A percentile compares a stretch with the other conserved stretches of the same genome.
These are phyloP conservation scores for Echinops telfairi DNA, from an alignment of 2,113 vertebrate species.

Conservation along the genomic window DNA sequence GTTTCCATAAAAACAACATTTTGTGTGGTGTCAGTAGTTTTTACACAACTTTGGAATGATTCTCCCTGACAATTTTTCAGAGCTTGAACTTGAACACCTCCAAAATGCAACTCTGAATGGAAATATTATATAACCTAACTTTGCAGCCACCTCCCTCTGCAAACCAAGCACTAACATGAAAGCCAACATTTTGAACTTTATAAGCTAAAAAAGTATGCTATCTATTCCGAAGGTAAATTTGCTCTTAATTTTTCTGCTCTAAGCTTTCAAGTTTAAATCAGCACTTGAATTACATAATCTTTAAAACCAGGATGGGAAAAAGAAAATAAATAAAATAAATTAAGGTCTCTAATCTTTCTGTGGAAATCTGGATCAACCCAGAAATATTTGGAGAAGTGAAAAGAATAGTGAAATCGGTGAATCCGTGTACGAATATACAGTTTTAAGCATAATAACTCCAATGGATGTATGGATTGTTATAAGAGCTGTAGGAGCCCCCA, in stretches of 20 bases:
- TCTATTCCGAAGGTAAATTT: slow-evolving; percentile 29
- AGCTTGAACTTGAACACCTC: slow-evolving; percentile 68
- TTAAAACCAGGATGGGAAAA: not conserved
- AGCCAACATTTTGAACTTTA: slow-evolving; percentile 3
- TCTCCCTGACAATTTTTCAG: slow-evolving; percentile 63
- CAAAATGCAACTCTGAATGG: slow-evolving; percentile 35
- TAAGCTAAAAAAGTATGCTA: slow-evolving; percentile 29
- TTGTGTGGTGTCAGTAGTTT: slow-evolving; percentile 81
- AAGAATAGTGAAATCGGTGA: not conserved
- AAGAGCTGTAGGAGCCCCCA: no score
- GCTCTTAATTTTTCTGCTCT: slow-evolving; percentile 1
- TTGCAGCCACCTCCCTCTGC: not conserved
- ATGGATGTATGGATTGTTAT: no score
- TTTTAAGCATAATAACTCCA: not conserved
- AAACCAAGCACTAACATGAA: not conserved
- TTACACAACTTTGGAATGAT: slow-evolving; percentile 79
- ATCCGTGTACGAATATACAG: not conserved
- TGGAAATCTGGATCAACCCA: not conserved
- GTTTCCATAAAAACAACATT: slow-evolving; percentile 85
- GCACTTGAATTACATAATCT: not conserved
- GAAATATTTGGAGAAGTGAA: slow-evolving; percentile 9
- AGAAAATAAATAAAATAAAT: not conserved
- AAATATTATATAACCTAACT: slow-evolving; percentile 62
- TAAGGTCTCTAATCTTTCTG: not conserved
- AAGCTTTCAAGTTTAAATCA: slow-evolving; percentile 42